Evolutionary conservation across 1,140 invertebrate species (phyloP), one percentile per base, ranked within the genome.

Genomic region (Parasteatoda tepidariorum): DNA sequence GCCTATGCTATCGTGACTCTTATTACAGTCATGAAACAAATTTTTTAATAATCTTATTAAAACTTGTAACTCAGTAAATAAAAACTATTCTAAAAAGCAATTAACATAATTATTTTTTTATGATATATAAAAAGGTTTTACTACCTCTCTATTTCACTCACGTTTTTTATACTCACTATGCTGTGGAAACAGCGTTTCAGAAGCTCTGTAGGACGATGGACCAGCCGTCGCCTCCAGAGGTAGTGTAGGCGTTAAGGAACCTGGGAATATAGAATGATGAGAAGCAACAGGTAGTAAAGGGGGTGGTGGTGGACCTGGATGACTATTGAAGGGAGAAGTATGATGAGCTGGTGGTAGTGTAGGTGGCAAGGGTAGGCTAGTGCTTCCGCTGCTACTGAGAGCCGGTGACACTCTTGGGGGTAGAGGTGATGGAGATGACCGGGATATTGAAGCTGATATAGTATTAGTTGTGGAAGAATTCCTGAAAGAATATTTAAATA

Each of bases 161-260:
- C 78, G 78, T 71, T 82, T 74, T 26, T 76, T 76, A 62, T 68
- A 92, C 92, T 93, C 91, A 93, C 93, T 95, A 86, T 94, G 92
- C 91, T 95, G 94, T 15, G 86, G 68, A 87, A 96, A 95, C 54
- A 96, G 91, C 85, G 94, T 95, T 88, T 96, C 95, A 18, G 28
- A 11, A 15, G 94, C 94, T 1, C 94, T 94, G 89, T 95, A 96
- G 24, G 67, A 75, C 89, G 94, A 94, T 7, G 93, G 93, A 87
- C 82, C 78, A n/a, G 94, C 93, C 5, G 81, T 74, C 13, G 75
- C 75, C 22, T 91, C 88, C 11, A 90, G 89, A 41, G 92, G 89
- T 26, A 91, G 89, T 26, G 90, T 89, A 85, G 89, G 88, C 48
- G 88, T 85, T 70, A 89, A 76, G 5, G 87, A 85, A 22, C 88